Evolutionary conservation across 2,797 vertebrate genomes (phyloP).

Genomic region (Cyclura pinguis): DNA sequence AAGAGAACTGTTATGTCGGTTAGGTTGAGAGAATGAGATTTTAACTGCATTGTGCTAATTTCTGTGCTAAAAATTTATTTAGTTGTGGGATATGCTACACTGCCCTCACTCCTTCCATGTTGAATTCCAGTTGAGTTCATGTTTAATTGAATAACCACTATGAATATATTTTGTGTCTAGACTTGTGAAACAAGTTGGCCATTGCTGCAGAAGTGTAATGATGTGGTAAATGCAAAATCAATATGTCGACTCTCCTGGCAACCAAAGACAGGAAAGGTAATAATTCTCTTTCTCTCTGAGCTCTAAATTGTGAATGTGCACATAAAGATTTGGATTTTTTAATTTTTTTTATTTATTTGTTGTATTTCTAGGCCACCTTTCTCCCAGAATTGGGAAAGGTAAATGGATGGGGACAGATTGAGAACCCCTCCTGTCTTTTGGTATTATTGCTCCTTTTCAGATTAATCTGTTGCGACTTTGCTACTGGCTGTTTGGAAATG

Average conservation of each 20-base stretch:
- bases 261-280: constrained; percentile 86
- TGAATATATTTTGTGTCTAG: constrained; percentile 77
- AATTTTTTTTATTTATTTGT: no score
- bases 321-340: no score
- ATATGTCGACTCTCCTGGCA: constrained; percentile 95
- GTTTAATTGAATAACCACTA: constrained; percentile 32
- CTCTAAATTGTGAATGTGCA: constrained; percentile 5
- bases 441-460: background rate
- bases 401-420: background rate
- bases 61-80: background rate
- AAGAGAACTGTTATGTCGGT: background rate
- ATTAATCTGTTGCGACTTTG: background rate
- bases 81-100: no score
- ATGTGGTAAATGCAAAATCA: constrained; percentile 90
- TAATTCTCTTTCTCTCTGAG: constrained; percentile 5
- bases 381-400: background rate
- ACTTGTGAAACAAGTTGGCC: constrained; percentile 85
- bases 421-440: background rate
- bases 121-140: constrained; percentile 42
- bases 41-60: background rate
- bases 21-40: background rate
- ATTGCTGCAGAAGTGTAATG: constrained; percentile 91
- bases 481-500: background rate
- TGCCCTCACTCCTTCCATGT: background rate
- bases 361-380: no score